phyloP scores from a whole-genome alignment of 2,888 invertebrate species.

The Nowickia ferox region DNA sequence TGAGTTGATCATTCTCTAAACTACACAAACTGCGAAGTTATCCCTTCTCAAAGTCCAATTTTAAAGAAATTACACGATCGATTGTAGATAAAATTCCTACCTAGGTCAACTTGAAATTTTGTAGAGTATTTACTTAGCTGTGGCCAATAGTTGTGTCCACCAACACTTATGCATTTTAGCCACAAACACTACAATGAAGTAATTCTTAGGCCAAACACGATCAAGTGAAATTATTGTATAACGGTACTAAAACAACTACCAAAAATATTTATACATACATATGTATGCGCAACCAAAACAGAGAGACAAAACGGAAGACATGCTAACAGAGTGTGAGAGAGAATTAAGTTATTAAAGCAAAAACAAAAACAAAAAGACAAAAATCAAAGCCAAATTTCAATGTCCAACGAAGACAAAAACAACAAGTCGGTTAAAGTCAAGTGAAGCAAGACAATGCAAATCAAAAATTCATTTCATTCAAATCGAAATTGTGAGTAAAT shows the following conservation, averaged over 20 bases:
- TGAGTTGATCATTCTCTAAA: no score
- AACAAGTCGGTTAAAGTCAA: constrained; percentile 37
- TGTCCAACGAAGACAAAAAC: constrained; percentile 52
- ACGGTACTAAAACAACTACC: constrained; percentile 56
- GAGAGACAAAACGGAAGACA: constrained; percentile 44
- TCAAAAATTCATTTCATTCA: constrained; percentile 44
- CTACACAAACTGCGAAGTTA: not conserved
- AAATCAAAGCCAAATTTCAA: constrained; percentile 63
- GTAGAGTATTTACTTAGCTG: constrained; percentile 27
- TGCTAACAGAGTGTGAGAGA: constrained; percentile 41
- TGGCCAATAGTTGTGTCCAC: not conserved
- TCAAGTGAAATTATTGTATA: constrained; percentile 70
- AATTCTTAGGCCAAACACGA: constrained; percentile 71
- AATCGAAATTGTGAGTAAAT: constrained; percentile 38
- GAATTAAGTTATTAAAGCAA: constrained; percentile 23
- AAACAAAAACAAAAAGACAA: constrained; percentile 42
- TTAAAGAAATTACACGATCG: not conserved
- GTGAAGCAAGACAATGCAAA: constrained; percentile 42
- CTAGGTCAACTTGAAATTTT: constrained; percentile 65
- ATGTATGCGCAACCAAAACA: constrained; percentile 18
- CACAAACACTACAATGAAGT: constrained; percentile 57
- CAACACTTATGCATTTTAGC: not conserved
- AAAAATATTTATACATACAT: not conserved
- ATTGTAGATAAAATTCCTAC: constrained; percentile 12
- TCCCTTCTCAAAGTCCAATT: not conserved